phyloP scores from a whole-genome alignment of 2,797 vertebrate species.

The Tangara arthus region DNA sequence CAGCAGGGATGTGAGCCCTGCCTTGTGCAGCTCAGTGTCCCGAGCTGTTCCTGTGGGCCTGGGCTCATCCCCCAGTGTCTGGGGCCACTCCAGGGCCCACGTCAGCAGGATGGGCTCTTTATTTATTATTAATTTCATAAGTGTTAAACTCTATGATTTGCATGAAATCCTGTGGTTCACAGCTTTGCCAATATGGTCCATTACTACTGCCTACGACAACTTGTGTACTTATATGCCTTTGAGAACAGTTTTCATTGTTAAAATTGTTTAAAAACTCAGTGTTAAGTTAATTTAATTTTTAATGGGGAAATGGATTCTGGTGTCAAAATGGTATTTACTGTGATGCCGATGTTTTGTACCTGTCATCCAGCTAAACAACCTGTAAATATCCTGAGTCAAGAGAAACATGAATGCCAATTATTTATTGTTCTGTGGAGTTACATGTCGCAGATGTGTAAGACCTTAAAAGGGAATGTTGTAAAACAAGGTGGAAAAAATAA shows the following conservation, averaged over 20 bases:
- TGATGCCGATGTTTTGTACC: slow-evolving; percentile 57
- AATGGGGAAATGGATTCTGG: slow-evolving; percentile 53
- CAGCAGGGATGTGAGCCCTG: rapidly evolving
- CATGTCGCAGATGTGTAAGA: slow-evolving; percentile 75
- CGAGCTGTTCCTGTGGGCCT: neutral
- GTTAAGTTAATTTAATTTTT: slow-evolving; percentile 55
- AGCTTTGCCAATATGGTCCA: slow-evolving; percentile 58
- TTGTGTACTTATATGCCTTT: slow-evolving; percentile 55
- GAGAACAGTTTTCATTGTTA: slow-evolving; percentile 50
- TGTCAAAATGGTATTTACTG: slow-evolving; percentile 62
- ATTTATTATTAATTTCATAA: neutral
- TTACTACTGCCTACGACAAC: slow-evolving; percentile 65
- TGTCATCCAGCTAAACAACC: slow-evolving; percentile 60
- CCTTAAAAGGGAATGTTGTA: slow-evolving; percentile 76
- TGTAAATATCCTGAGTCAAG: slow-evolving; percentile 76
- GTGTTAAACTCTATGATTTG: neutral
- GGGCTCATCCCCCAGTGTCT: neutral
- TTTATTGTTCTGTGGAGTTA: slow-evolving; percentile 81
- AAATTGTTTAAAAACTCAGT: neutral
- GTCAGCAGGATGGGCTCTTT: neutral
- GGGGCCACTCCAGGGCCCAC: neutral
- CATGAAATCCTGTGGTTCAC: slow-evolving; percentile 48
- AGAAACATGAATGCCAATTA: slow-evolving; percentile 63
- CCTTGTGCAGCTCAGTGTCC: neutral
- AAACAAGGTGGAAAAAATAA: slow-evolving; percentile 78